Evolutionary conservation across 1,140 invertebrate genomes (phyloP).

Genomic region (Lamellibrachia luymesi): DNA sequence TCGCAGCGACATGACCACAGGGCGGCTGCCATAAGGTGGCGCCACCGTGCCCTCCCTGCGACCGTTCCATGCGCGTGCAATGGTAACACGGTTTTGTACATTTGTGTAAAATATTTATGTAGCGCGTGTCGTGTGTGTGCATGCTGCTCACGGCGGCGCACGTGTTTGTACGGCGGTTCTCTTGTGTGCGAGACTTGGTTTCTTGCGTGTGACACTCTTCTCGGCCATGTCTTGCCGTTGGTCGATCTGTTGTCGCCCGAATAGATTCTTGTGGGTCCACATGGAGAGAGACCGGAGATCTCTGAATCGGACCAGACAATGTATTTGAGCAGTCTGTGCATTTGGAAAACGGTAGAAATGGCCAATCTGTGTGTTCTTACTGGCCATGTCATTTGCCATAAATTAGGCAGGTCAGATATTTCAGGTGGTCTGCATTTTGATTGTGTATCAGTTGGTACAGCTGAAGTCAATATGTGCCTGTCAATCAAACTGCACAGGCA

Average conservation of each 20-base stretch:
- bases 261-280: background rate
- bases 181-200: background rate
- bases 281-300: background rate
- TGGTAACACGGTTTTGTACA: background rate
- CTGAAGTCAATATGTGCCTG: background rate
- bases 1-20: background rate
- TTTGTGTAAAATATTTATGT: constrained; percentile 2
- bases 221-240: background rate
- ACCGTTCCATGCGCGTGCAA: background rate
- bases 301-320: background rate
- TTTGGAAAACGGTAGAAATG: background rate
- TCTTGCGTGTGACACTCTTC: background rate
- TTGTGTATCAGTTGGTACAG: background rate
- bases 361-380: background rate
- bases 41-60: background rate
- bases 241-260: background rate
- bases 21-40: background rate
- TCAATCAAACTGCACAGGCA: background rate
- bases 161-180: background rate
- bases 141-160: too few relatives aligned
- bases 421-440: background rate
- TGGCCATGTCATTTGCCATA: background rate
- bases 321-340: background rate
- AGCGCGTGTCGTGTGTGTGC: background rate
- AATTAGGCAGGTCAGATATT: background rate